Evolutionary conservation across 2,113 vertebrate species (phyloP), one percentile per base, ranked within the genome.

Genomic region (Mellivora capensis): DNA sequence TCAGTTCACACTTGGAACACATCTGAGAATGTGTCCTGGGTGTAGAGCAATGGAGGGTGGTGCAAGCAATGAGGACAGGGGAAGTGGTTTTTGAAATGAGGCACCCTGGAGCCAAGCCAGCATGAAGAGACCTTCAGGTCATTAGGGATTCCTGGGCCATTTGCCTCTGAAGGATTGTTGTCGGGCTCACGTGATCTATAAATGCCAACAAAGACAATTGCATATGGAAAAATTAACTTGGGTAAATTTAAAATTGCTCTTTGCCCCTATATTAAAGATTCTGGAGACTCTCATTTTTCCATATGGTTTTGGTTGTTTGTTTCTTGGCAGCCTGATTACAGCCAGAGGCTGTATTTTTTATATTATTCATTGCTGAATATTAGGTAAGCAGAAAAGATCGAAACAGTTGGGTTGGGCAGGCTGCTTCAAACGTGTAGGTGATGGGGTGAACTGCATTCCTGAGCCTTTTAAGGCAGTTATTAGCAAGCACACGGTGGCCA

Each of bases 381-480:
- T 47, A 18, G 21, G 74, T 31, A 69, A 91, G 71, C 49, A 93
- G 85, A 42, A 91, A 85, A 93, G 11, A 47, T 87, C 93, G 93
- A 93, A 67, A 90, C 20, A n/a, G 84, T 5, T 72, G 84, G 76
- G 69, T 87, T 34, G n/a, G 27, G 47, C 49, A 37, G 37, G 31
- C 76, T 85, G 87, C 84, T 89, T 91, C 61, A 86, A 8, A 83
- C 47, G 7, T 3, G 57, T 39, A 81, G 90, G 49, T 59, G 61
- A 89, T 17, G 37, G 9, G 34, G 27, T 54, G 84, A 95, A 27
- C 15, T 54, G 57, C 90, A 88, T 92, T 87, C 96, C 87, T 67
- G 57, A 79, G 62, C 92, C 76, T 96, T 94, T 84, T 90, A 87
- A 84, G 52, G 91, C 62, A 82, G 83, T 87, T 90, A 59, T 95